Percentiles rank a stretch among this genome's conserved stretches.
Evolutionary conservation across 2,113 vertebrate genomes (phyloP).

Genomic region (Bubo bubo): DNA sequence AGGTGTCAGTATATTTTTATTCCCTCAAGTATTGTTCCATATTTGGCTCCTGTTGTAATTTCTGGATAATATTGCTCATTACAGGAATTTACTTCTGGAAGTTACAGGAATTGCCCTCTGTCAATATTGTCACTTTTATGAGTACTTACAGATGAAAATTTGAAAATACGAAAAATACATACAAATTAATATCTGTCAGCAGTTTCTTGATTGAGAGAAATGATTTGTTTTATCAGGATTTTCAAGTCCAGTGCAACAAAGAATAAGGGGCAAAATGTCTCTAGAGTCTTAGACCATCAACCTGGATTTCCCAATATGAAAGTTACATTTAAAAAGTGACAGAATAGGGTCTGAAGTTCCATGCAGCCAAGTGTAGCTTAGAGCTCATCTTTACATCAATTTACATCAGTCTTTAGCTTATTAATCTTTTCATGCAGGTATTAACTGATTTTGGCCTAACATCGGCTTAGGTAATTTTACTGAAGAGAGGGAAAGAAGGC

Average conservation of each 20-base stretch:
- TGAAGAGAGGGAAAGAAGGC: not conserved
- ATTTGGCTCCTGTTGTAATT: not conserved
- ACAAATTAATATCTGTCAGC: not conserved
- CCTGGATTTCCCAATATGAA: not conserved
- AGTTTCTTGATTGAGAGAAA: not conserved
- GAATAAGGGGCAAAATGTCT: not conserved
- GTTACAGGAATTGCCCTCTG: not conserved
- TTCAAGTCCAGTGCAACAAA: not conserved
- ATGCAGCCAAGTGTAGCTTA: not conserved
- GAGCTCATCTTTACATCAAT: no score
- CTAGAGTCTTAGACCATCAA: not conserved
- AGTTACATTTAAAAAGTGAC: not conserved
- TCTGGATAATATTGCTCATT: not conserved
- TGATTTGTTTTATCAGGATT: not conserved
- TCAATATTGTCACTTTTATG: not conserved
- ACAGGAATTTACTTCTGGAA: not conserved
- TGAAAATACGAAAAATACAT: not conserved
- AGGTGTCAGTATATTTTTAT: not conserved
- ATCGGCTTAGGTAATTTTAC: not conserved
- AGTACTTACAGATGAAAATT: not conserved
- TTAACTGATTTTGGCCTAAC: not conserved
- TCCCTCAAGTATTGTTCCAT: not conserved
- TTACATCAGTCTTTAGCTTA: not conserved
- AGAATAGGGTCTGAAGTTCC: not conserved
- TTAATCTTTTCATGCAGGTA: not conserved